These are phyloP conservation scores for Cenopis cana DNA, from an alignment of 2,888 invertebrate genomes.

Conservation along the genomic window DNA sequence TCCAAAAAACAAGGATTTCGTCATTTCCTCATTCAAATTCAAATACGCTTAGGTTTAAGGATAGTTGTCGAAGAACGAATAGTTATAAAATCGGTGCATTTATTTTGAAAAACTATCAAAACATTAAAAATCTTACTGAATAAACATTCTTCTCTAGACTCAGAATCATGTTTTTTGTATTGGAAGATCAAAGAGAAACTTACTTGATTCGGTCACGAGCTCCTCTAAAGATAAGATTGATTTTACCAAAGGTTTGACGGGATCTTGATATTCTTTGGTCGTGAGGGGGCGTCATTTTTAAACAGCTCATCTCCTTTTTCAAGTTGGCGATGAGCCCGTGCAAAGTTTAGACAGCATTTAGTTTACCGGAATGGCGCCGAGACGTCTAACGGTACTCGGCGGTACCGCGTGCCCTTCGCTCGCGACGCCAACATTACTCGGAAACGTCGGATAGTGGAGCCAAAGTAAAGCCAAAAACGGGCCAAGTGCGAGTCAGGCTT, in stretches of 20 bases:
- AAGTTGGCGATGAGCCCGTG: background rate
- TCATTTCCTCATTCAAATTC: too few species aligned
- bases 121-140: too few species aligned
- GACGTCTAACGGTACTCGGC: slow-evolving; percentile 67
- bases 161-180: background rate
- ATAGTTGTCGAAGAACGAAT: too few species aligned
- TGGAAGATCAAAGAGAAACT: background rate
- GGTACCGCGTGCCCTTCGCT: slow-evolving; percentile 55
- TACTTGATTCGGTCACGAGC: too few species aligned
- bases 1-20: background rate
- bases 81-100: too few species aligned
- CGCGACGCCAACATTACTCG: slow-evolving; percentile 46
- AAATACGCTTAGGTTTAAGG: too few species aligned
- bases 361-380: slow-evolving; percentile 8
- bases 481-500: too few species aligned
- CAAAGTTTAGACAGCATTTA: slow-evolving; percentile 10
- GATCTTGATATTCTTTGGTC: too few species aligned
- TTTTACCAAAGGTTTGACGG: background rate
- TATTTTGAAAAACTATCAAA: too few species aligned
- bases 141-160: background rate
- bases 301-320: background rate
- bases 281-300: too few species aligned
- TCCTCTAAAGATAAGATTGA: background rate
- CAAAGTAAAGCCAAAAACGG: too few species aligned
- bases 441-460: background rate